phyloP scores from a whole-genome alignment of 1,140 invertebrate genomes.

The Drosophila sp. region DNA sequence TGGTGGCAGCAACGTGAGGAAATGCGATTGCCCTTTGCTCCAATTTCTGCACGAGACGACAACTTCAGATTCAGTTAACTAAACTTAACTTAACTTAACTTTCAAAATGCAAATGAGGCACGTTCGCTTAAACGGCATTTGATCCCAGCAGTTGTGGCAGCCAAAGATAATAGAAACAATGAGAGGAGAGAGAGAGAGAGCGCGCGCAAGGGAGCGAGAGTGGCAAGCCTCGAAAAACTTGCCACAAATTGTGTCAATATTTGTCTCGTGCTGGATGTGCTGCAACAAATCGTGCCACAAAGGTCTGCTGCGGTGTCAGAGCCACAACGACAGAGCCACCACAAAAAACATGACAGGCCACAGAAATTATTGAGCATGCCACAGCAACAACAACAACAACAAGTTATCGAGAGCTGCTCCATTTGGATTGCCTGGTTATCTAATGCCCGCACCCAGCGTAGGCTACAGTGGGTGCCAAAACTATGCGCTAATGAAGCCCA shows the following conservation, averaged over 20 bases:
- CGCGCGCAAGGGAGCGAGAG: background rate
- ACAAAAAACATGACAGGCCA: slow-evolving; percentile 72
- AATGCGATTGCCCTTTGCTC: slow-evolving; percentile 74
- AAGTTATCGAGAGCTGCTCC: slow-evolving; percentile 29
- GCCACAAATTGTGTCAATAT: slow-evolving; percentile 83
- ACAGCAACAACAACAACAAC: slow-evolving; percentile 11
- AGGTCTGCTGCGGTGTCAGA: slow-evolving; percentile 76
- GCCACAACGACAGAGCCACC: slow-evolving; percentile 33
- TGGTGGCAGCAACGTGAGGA: slow-evolving; percentile 49
- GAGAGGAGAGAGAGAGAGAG: slow-evolving; percentile 2
- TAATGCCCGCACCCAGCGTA: slow-evolving; percentile 65
- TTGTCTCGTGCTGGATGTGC: slow-evolving; percentile 80
- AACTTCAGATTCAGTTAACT: background rate
- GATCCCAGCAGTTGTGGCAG: slow-evolving; percentile 50
- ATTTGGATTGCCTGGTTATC: slow-evolving; percentile 60
- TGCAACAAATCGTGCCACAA: slow-evolving; percentile 82
- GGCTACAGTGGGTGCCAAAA: slow-evolving; percentile 70
- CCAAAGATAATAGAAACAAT: background rate
- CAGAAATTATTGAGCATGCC: slow-evolving; percentile 75
- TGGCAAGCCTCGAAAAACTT: slow-evolving; percentile 65
- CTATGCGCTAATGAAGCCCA: slow-evolving; percentile 75
- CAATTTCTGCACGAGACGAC: slow-evolving; percentile 64
- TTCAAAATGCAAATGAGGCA: slow-evolving; percentile 82
- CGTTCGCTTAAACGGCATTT: slow-evolving; percentile 72
- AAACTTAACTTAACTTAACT: slow-evolving; percentile 69